Conservation (phyloP, 2,888 invertebrate species). For the Pseudolycoriella hygida region DNA sequence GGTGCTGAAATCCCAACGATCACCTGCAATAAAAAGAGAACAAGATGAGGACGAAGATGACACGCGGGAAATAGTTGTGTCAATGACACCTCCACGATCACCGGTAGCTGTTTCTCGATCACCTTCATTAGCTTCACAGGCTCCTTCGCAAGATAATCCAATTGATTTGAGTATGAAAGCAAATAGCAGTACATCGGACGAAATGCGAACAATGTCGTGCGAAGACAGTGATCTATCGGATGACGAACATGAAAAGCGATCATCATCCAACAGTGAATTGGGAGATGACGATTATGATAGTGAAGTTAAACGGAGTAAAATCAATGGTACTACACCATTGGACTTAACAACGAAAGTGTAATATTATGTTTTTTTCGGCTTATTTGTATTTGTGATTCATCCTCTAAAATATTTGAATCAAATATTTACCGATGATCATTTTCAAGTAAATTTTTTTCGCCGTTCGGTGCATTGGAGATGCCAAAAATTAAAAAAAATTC, state of each 20-base stretch:
- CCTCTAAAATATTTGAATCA: no score
- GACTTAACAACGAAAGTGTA: slow-evolving; percentile 50
- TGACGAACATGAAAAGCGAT: slow-evolving; percentile 18
- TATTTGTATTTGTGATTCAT: no score
- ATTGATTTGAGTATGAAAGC: slow-evolving; percentile 66
- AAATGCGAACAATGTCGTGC: slow-evolving; percentile 18
- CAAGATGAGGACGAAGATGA: slow-evolving; percentile 28
- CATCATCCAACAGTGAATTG: slow-evolving; percentile 31
- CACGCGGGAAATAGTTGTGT: slow-evolving; percentile 29
- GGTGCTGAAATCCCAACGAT: slow-evolving; percentile 51
- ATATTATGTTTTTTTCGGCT: background rate
- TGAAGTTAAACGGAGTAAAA: slow-evolving; percentile 38
- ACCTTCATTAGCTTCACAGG: slow-evolving; percentile 24
- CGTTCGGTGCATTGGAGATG: no score
- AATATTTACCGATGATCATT: no score
- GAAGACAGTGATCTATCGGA: slow-evolving; percentile 12
- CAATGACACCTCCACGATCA: slow-evolving; percentile 35
- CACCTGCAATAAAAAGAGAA: slow-evolving; percentile 30
- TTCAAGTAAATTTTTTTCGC: no score
- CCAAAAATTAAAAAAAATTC: no score
- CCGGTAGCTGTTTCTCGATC: slow-evolving; percentile 10
- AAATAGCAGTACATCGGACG: slow-evolving; percentile 31
- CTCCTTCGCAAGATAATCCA: slow-evolving; percentile 48
- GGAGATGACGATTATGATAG: slow-evolving; percentile 31
- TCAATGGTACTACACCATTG: slow-evolving; percentile 31